Base-by-base conservation (phyloP, 2,113 vertebrate species). In the Marmota monax region DNA sequence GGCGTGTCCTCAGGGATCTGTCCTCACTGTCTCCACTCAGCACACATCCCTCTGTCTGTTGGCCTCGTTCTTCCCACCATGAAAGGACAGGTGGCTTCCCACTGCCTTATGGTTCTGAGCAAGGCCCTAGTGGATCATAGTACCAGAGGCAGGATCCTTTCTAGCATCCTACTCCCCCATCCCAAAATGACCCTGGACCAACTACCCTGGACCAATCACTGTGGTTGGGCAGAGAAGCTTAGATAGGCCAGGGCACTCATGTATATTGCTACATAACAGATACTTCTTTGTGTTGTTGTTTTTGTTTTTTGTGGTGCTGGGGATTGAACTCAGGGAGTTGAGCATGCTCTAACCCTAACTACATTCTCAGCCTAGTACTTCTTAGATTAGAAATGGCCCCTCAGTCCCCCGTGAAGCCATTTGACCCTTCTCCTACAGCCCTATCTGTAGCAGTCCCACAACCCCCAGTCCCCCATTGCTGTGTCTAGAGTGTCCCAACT, bases 161-260 rank as follows among this genome's bases (percentile, higher is more conserved):
- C 61, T 5, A 5, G 29, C 42, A 84, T 65, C 69, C 34, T 7
- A 13, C 3, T 1, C 17, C 32, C 53, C 77, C 51, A 29, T 22
- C 48, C 32, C 61, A 84, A 61, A 37, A 76, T 29, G 69, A 11
- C 37, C 48, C 45, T 61, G 48, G 51, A 63, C 61, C 61, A 63
- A 63, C 61, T 63, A 63, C 61, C 61, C 61, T 23, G 23, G 23
- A 13, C 69, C 45, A 34, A 9, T 42, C 1, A 5, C 34, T 10
- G 8, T 1, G 5, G 53, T 9, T 18, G 63, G 42, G 25, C 10
- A 42, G 39, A 83, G 48, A 39, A 0, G 1, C 80, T n/a, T 0
- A 0, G 27, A 5, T 32, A 70, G 34, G 16, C 72, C 23, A 13
- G 65, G 12, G 45, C 10, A 63, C 20, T 20, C 37, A 70, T 34